These are phyloP conservation scores for Prosopocoilus inquinatus DNA, from an alignment of 2,888 invertebrate genomes.

Conservation along the genomic window DNA sequence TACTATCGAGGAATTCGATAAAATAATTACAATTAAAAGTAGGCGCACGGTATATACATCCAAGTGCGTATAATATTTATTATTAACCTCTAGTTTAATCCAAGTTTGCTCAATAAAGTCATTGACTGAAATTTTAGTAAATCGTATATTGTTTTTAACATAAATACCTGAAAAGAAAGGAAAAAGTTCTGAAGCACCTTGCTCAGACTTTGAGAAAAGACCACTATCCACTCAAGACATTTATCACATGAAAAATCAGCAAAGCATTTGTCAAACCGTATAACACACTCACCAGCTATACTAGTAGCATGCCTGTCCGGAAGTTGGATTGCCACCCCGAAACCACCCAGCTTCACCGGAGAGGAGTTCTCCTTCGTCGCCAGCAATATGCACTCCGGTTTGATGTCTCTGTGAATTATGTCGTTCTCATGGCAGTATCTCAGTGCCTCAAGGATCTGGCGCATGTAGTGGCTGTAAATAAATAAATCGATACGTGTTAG, in stretches of 20 bases:
- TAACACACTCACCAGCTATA: constrained; percentile 21
- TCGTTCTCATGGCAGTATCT: constrained; percentile 98
- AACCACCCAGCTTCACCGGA: constrained; percentile 96
- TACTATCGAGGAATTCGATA: no score
- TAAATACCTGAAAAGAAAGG: not conserved
- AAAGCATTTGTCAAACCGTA: not conserved
- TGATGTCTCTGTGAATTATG: constrained; percentile 95
- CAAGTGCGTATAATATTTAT: no score
- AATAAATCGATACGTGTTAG: not conserved
- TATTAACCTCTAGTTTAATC: no score
- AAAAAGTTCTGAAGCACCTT: not conserved
- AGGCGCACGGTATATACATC: no score
- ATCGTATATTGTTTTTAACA: no score
- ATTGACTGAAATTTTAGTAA: no score
- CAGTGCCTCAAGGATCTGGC: constrained; percentile 94
- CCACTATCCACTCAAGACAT: not conserved
- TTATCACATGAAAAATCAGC: not conserved
- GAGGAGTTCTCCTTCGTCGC: constrained; percentile 98
- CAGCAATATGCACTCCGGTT: constrained; percentile 94
- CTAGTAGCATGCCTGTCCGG: constrained; percentile 63
- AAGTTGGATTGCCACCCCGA: constrained; percentile 93
- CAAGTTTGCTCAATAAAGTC: no score
- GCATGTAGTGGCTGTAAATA: constrained; percentile 89
- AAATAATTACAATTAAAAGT: no score
- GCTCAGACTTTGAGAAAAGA: not conserved